Conservation (phyloP, 2,888 invertebrate genomes). For the Escarpia spicata region DNA sequence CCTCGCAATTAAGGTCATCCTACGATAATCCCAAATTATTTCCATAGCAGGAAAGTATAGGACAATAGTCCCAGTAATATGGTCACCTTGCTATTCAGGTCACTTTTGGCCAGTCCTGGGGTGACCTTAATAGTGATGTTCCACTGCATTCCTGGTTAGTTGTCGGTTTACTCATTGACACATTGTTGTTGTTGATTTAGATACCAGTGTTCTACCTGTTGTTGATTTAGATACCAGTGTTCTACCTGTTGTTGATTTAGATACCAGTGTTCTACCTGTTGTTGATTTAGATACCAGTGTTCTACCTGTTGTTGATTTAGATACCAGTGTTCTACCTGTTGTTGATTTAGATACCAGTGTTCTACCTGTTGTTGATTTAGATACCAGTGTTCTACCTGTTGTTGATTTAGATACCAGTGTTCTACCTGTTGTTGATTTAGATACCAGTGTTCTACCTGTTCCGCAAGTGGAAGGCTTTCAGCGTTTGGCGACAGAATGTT, state of each 20-base stretch:
- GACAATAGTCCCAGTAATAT: too few relatives aligned
- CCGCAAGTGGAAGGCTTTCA: slow-evolving; percentile 75
- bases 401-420: too few relatives aligned
- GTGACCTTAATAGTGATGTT: too few relatives aligned
- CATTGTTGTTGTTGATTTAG: slow-evolving; percentile 49
- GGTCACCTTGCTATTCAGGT: too few relatives aligned
- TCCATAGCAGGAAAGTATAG: too few relatives aligned
- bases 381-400: slow-evolving; percentile 65
- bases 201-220: slow-evolving; percentile 65
- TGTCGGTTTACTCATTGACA: too few relatives aligned
- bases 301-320: slow-evolving; percentile 62
- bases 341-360: slow-evolving; percentile 62
- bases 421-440: slow-evolving; percentile 49
- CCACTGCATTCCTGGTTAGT: too few relatives aligned
- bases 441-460: slow-evolving; percentile 65
- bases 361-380: slow-evolving; percentile 62
- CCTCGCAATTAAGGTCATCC: too few relatives aligned
- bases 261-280: slow-evolving; percentile 65
- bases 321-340: slow-evolving; percentile 65
- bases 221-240: slow-evolving; percentile 62
- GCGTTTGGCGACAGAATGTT: slow-evolving; percentile 81
- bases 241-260: slow-evolving; percentile 62
- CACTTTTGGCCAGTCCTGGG: too few relatives aligned
- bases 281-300: slow-evolving; percentile 62
- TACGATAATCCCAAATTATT: too few relatives aligned